These are phyloP conservation scores for Glaucomys volans DNA, from an alignment of 2,113 vertebrate species.

Conservation along the genomic window DNA sequence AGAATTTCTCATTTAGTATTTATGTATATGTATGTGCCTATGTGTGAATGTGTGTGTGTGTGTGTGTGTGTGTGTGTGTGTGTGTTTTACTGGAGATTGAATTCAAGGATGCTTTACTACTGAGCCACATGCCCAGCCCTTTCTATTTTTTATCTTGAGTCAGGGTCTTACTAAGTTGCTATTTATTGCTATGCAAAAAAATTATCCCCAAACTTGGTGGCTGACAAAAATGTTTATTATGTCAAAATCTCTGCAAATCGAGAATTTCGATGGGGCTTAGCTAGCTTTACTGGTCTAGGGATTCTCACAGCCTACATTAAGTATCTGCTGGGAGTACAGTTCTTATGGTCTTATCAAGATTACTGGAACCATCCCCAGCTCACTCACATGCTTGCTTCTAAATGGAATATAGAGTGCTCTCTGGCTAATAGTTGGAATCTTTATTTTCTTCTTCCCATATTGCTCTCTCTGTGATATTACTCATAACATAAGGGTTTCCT, in stretches of 20 bases:
- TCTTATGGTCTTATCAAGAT: not conserved
- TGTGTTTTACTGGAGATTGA: not conserved
- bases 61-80: not conserved
- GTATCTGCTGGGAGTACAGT: not conserved
- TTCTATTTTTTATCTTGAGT: no score
- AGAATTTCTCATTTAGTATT: not conserved
- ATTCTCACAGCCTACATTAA: not conserved
- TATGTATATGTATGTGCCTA: not conserved
- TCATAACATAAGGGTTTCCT: not conserved
- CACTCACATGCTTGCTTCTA: not conserved
- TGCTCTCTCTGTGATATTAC: not conserved
- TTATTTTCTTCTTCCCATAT: not conserved
- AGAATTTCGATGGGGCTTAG: not conserved
- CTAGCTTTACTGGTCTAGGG: not conserved
- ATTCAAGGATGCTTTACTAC: no score
- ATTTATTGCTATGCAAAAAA: not conserved
- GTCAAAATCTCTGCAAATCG: not conserved
- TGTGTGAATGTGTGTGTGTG: not conserved
- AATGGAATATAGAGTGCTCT: not conserved
- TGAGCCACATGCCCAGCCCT: no score
- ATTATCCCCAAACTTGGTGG: not conserved
- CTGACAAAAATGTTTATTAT: not conserved
- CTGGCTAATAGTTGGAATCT: not conserved
- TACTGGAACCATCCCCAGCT: accelerated
- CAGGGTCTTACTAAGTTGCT: no score